Conservation (phyloP, 37 sponge, comb jelly and placozoan species). For the Haliclona indistincta region DNA sequence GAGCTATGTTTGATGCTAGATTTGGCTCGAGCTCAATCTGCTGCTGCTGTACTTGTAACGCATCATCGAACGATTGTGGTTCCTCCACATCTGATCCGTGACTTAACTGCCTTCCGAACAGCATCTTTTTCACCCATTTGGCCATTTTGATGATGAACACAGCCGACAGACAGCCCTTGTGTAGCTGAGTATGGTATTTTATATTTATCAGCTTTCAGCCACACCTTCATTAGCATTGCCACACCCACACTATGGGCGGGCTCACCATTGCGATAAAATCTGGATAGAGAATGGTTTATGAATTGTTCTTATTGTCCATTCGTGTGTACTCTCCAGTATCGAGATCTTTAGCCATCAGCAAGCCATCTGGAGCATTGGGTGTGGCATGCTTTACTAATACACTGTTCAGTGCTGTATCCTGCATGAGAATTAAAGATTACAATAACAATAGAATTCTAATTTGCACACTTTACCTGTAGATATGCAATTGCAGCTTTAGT, state of each 20-base stretch:
- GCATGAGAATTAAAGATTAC: not conserved
- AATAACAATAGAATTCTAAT: not conserved
- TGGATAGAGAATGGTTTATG: no score
- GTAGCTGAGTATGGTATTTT: no score
- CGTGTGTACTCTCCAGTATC: constrained; percentile 78
- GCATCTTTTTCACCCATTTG: constrained; percentile 47
- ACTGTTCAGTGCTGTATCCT: constrained; percentile 62
- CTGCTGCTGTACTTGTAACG: constrained; percentile 21
- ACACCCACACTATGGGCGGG: no score
- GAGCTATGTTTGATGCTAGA: not conserved
- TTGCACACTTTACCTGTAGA: constrained; percentile 49
- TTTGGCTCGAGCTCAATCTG: not conserved
- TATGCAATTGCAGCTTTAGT: constrained; percentile 66
- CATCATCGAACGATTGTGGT: constrained; percentile 59
- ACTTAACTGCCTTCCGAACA: constrained; percentile 74
- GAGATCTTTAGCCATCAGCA: constrained; percentile 81
- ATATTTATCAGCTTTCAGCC: no score
- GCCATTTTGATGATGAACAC: not conserved
- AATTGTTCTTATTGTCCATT: constrained; percentile 34
- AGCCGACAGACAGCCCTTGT: no score
- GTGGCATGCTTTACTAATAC: constrained; percentile 52
- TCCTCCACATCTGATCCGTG: constrained; percentile 66
- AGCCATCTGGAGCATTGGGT: constrained; percentile 68
- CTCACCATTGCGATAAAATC: no score
- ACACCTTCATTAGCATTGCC: no score